Evolutionary conservation across 2,797 vertebrate species (phyloP), one percentile per base, ranked within the genome.

Genomic region (Synanceia verrucosa): DNA sequence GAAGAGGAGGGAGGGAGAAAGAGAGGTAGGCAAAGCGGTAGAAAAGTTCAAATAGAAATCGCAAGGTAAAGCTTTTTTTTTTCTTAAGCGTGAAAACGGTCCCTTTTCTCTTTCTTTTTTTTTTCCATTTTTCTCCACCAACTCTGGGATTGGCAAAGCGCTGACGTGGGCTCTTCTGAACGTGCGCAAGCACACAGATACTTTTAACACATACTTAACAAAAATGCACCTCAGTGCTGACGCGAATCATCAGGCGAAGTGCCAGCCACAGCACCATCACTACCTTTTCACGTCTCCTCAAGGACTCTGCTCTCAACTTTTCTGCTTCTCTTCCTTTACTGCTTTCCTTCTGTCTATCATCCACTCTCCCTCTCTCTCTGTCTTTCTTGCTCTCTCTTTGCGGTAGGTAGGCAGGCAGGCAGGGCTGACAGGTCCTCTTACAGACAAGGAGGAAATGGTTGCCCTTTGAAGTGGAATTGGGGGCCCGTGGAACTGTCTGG

Each of bases 381-480:
- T 70, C 59, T 66, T 53, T 71, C 55, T 37, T 14, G n/a, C 56
- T 65, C 48, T 24, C 57, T 62, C 71, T 66, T 57, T 59, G 79
- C 61, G 58, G 86, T 85, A 79, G 78, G 85, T 77, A 82, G 70
- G 79, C 58, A 88, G 65, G 69, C 61, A 44, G 62, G 76, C 77
- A 65, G 64, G 73, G 85, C 82, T 93, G 92, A 92, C 91, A 94
- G 90, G 88, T 83, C 84, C 83, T 91, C 84, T 82, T 59, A 84
- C 87, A 91, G 91, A 91, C 88, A 78, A 87, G 81, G 81, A 81
- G 89, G 83, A 90, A 88, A 90, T 86, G 86, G 83, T 76, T 88
- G 86, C 73, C 87, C 91, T 94, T 94, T 94, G 93, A 94, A 93
- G 93, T 93, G 84, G 88, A 93, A 93, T 92, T 89, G 90, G 88